A percentile compares a stretch with the other conserved stretches of the same genome.
These are phyloP conservation scores for Sarcophaga bullata DNA, from an alignment of 1,140 invertebrate species.

Conservation along the genomic window DNA sequence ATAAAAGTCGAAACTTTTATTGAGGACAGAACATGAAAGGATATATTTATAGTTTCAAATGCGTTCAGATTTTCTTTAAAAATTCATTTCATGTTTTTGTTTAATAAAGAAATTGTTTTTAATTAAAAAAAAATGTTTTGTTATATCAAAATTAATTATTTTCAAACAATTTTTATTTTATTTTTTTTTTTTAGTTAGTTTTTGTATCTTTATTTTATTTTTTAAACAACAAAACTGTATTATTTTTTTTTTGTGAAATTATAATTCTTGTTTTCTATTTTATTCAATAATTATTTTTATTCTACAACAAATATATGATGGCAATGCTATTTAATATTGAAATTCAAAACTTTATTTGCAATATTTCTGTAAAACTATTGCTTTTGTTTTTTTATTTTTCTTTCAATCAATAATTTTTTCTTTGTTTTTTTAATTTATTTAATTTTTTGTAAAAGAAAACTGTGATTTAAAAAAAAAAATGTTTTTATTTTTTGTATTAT, in stretches of 20 bases:
- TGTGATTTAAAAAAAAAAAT: constrained; percentile 35
- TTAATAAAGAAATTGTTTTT: background rate
- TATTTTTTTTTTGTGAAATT: constrained; percentile 13
- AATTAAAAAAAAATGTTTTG: background rate
- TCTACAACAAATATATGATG: too few relatives aligned
- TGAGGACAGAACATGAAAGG: too few relatives aligned
- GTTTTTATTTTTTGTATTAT: constrained; percentile 41
- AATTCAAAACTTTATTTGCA: constrained; percentile 31
- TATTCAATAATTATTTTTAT: constrained; percentile 21
- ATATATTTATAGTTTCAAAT: too few relatives aligned
- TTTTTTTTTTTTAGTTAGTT: constrained; percentile 25
- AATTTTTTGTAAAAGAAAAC: constrained; percentile 31
- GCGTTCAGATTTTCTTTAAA: too few relatives aligned
- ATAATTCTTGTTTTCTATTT: background rate
- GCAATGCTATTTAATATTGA: constrained; percentile 26
- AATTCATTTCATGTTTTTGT: too few relatives aligned
- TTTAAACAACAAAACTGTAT: constrained; percentile 32
- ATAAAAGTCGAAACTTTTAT: too few relatives aligned
- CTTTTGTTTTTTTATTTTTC: background rate
- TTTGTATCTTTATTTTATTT: background rate
- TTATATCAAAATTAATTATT: background rate
- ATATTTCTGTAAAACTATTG: constrained; percentile 8
- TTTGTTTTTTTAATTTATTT: constrained; percentile 2
- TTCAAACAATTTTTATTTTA: constrained; percentile 14
- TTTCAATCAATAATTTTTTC: too few relatives aligned